Conservation (phyloP, 2,113 vertebrate species). For the Charina bottae region DNA sequence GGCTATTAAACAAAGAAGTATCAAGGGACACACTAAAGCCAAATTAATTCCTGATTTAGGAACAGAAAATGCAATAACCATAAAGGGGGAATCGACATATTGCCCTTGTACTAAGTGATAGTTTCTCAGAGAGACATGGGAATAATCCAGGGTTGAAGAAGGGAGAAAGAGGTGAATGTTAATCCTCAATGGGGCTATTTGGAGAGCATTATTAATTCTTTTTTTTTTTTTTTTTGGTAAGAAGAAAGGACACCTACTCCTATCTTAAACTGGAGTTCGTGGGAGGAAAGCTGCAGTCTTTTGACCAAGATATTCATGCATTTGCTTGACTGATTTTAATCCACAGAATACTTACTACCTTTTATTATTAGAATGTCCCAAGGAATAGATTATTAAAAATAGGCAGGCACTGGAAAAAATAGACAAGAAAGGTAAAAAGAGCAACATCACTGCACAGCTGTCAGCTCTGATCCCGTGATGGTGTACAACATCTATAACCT, state of each 20-base stretch:
- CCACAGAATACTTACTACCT: neutral
- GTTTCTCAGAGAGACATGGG: slow-evolving; percentile 60
- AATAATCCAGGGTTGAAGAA: slow-evolving; percentile 61
- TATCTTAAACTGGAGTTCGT: slow-evolving; percentile 23
- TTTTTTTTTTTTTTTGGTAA: neutral
- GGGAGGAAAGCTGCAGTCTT: neutral
- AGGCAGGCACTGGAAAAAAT: neutral
- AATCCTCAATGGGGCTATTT: slow-evolving; percentile 39
- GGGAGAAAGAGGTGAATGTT: slow-evolving; percentile 8
- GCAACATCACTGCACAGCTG: neutral
- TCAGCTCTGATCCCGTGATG: neutral
- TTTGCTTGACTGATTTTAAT: neutral
- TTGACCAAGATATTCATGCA: neutral
- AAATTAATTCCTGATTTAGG: slow-evolving; percentile 69
- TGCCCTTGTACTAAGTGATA: slow-evolving; percentile 60
- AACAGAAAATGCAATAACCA: slow-evolving; percentile 59
- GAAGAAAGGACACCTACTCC: slow-evolving; percentile 22
- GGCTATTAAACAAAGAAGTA: slow-evolving; percentile 56
- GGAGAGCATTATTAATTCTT: slow-evolving; percentile 38
- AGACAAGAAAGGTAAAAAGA: neutral
- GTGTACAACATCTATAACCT: neutral
- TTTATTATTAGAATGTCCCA: neutral
- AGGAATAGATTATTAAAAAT: neutral
- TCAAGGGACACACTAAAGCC: slow-evolving; percentile 52
- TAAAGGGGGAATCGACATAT: slow-evolving; percentile 62